Percentiles rank a stretch among this genome's conserved stretches.
These are phyloP conservation scores for Polypedilum vanderplanki DNA, from an alignment of 1,140 invertebrate species.

Conservation along the genomic window DNA sequence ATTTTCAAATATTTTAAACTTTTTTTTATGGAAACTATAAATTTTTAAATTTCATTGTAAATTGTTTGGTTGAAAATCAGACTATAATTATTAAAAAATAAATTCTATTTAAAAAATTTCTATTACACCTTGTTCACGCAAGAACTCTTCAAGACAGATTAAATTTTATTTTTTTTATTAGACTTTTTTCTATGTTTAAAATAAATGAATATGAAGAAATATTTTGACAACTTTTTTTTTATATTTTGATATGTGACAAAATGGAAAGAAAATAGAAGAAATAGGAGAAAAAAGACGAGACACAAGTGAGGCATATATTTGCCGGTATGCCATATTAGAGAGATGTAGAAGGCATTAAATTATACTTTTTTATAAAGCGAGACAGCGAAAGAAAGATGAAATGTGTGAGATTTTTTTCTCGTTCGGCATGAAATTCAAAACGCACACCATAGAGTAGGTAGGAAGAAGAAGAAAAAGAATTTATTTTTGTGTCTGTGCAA, in stretches of 20 bases:
- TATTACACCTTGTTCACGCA: no score
- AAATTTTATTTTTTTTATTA: neutral
- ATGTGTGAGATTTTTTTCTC: constrained; percentile 3
- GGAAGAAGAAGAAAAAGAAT: neutral
- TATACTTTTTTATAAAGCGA: neutral
- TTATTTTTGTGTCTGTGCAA: constrained; percentile 4
- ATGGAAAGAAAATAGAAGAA: neutral
- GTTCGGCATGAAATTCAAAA: neutral
- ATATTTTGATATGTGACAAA: neutral
- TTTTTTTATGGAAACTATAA: no score
- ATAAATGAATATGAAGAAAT: constrained; percentile 20
- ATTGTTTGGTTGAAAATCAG: no score
- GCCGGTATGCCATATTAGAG: neutral
- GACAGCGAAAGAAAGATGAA: neutral
- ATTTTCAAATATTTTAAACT: no score
- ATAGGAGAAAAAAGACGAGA: no score
- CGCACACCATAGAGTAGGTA: neutral
- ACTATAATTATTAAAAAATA: no score
- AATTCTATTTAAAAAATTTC: no score
- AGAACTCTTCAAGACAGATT: neutral
- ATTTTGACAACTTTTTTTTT: constrained; percentile 5
- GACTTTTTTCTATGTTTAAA: neutral
- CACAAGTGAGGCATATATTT: neutral
- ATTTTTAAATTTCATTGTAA: no score
- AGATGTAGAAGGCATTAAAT: neutral